phyloP scores from a whole-genome alignment of 2,113 vertebrate genomes.

The Malurus alboscapulatus region DNA sequence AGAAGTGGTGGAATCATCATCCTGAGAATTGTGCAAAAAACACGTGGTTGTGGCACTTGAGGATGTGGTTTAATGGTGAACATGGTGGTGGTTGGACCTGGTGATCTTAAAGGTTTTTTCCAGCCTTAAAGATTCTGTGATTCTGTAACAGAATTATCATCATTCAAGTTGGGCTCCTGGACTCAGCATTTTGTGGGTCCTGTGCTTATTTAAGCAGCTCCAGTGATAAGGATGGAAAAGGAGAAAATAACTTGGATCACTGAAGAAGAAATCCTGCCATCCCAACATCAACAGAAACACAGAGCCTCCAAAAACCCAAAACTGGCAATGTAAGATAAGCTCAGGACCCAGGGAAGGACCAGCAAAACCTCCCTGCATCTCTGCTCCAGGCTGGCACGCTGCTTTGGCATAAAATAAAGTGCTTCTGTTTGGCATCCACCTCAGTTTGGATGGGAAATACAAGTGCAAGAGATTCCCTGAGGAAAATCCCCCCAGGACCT shows the following conservation, averaged over 20 bases:
- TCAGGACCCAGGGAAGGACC: not conserved
- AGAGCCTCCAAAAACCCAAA: not conserved
- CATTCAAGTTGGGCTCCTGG: not conserved
- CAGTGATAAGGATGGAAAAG: not conserved
- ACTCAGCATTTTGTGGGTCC: not conserved
- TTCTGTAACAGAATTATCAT: not conserved
- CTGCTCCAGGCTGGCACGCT: not conserved
- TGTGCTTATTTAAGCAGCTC: not conserved
- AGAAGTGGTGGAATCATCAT: not conserved
- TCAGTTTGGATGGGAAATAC: not conserved
- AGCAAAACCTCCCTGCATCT: not conserved
- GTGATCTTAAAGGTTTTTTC: not conserved
- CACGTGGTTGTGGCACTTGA: not conserved
- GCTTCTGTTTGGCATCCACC: not conserved
- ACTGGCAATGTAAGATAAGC: not conserved
- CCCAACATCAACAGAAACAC: not conserved
- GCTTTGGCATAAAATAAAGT: not conserved
- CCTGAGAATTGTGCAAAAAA: not conserved
- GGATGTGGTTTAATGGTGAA: not conserved
- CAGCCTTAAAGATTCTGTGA: not conserved
- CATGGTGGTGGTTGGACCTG: rapidly evolving
- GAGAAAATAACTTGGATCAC: not conserved
- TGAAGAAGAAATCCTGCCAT: not conserved
- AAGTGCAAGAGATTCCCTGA: not conserved
- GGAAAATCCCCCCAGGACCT: not conserved